A percentile compares a stretch with the other conserved stretches of the same genome.
These are phyloP conservation scores for Gasterosteus aculeatus DNA, from an alignment of 2,113 vertebrate genomes.

Conservation along the genomic window DNA sequence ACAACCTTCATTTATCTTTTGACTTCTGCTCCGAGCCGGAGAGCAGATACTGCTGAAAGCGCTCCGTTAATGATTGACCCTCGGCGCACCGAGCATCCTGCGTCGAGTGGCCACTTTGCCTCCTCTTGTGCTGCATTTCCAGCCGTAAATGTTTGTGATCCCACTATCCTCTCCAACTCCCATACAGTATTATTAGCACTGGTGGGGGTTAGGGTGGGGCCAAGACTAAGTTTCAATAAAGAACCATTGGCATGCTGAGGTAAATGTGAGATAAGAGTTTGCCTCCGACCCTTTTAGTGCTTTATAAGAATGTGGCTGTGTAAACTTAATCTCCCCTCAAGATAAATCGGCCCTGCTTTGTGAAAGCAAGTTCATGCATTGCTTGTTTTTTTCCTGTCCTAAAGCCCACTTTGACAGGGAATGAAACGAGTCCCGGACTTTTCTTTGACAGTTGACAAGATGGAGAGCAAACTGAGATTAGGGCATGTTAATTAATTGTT, in stretches of 20 bases:
- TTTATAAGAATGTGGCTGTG: constrained; percentile 71
- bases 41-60: constrained; percentile 73
- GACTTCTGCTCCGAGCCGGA: constrained; percentile 51
- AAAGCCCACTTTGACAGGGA: constrained; percentile 68
- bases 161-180: constrained; percentile 57
- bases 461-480: constrained; percentile 78
- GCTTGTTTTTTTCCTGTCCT: constrained; percentile 32
- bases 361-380: constrained; percentile 66
- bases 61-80: constrained; percentile 79
- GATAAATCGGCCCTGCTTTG: constrained; percentile 72
- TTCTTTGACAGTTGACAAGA: constrained; percentile 74
- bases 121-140: constrained; percentile 71
- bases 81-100: constrained; percentile 61
- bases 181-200: constrained; percentile 72
- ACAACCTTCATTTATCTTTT: constrained; percentile 75
- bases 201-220: constrained; percentile 40
- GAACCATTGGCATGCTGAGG: constrained; percentile 68
- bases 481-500: constrained; percentile 75
- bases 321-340: constrained; percentile 71
- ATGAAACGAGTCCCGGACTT: constrained; percentile 70
- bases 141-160: constrained; percentile 73
- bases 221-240: constrained; percentile 67
- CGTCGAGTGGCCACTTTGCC: constrained; percentile 71
- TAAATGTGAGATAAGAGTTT: constrained; percentile 76
- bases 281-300: constrained; percentile 65